Conservation (phyloP, 2,888 invertebrate genomes). For the Gnatocerus cornutus region DNA sequence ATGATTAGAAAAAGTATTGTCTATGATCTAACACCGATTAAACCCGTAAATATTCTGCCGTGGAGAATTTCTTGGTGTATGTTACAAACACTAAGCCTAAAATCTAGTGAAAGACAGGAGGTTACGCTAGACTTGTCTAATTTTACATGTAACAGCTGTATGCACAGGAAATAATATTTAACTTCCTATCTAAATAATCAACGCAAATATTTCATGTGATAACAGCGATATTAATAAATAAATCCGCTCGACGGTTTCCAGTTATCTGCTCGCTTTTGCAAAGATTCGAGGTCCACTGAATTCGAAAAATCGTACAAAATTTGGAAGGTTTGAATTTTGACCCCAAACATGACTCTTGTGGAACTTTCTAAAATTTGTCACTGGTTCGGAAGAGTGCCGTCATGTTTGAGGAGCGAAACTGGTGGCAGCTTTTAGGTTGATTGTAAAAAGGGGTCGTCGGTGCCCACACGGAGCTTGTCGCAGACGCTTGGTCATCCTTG, state of each 20-base stretch:
- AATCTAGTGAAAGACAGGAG: slow-evolving; percentile 68
- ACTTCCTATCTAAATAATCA: slow-evolving; percentile 49
- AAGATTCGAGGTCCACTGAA: too few relatives aligned
- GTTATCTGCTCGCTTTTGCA: too few relatives aligned
- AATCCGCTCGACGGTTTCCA: slow-evolving; percentile 31
- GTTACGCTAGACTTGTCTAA: slow-evolving; percentile 53
- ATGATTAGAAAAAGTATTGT: slow-evolving; percentile 50
- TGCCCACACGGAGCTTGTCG: slow-evolving; percentile 18
- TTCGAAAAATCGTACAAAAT: too few relatives aligned
- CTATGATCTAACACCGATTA: slow-evolving; percentile 48
- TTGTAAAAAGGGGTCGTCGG: too few relatives aligned
- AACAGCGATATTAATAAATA: slow-evolving; percentile 47
- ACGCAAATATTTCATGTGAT: slow-evolving; percentile 48
- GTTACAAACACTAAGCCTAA: slow-evolving; percentile 46
- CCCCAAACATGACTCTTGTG: too few relatives aligned
- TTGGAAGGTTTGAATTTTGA: too few relatives aligned
- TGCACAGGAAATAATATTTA: slow-evolving; percentile 50
- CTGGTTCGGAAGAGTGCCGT: too few relatives aligned
- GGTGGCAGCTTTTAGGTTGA: too few relatives aligned
- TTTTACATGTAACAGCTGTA: slow-evolving; percentile 50
- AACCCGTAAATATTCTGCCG: slow-evolving; percentile 66
- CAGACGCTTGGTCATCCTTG: slow-evolving; percentile 43
- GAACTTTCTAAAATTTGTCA: too few relatives aligned
- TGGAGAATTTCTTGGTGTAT: slow-evolving; percentile 57
- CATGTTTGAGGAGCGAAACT: too few relatives aligned